These are phyloP conservation scores for Actinostola sp. DNA, from an alignment of 92 coral and sea anemone genomes.

Conservation along the genomic window DNA sequence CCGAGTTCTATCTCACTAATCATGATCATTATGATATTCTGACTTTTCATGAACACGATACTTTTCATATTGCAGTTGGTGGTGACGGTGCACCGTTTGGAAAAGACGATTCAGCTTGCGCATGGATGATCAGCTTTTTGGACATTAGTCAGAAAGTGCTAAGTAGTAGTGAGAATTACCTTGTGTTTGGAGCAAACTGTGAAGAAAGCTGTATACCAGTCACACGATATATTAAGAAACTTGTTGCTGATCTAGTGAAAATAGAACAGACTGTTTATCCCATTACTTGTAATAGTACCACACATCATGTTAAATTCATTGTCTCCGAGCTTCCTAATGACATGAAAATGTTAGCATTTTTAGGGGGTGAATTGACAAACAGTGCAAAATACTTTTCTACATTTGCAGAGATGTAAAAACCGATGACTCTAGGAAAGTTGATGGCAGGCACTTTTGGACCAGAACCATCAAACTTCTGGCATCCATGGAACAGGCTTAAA, in stretches of 20 bases:
- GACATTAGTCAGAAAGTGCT: constrained; percentile 40
- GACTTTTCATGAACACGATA: constrained; percentile 27
- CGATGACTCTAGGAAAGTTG: constrained; percentile 8
- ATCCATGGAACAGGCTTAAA: constrained; percentile 46
- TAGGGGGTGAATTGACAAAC: constrained; percentile 43
- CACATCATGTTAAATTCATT: constrained; percentile 28
- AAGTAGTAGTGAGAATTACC: constrained; percentile 47
- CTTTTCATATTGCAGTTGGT: constrained; percentile 52
- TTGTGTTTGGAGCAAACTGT: constrained; percentile 54
- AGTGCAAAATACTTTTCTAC: constrained; percentile 54
- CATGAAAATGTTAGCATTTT: constrained; percentile 52
- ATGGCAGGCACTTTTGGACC: constrained; percentile 44
- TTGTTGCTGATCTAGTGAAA: constrained; percentile 14
- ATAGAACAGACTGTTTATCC: constrained; percentile 13
- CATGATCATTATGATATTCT: constrained; percentile 20
- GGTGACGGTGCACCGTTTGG: constrained; percentile 71
- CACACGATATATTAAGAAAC: constrained; percentile 14
- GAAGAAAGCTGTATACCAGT: constrained; percentile 49
- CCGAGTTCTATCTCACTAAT: constrained; percentile 36
- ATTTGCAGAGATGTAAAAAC: constrained; percentile 25
- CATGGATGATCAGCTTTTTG: constrained; percentile 57
- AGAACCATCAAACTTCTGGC: constrained; percentile 34
- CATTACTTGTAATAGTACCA: constrained; percentile 13
- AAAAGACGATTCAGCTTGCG: constrained; percentile 56
- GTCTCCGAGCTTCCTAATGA: constrained; percentile 54